Evolutionary conservation across 2,888 invertebrate species (phyloP).

Genomic region (Seira sanloemensis): DNA sequence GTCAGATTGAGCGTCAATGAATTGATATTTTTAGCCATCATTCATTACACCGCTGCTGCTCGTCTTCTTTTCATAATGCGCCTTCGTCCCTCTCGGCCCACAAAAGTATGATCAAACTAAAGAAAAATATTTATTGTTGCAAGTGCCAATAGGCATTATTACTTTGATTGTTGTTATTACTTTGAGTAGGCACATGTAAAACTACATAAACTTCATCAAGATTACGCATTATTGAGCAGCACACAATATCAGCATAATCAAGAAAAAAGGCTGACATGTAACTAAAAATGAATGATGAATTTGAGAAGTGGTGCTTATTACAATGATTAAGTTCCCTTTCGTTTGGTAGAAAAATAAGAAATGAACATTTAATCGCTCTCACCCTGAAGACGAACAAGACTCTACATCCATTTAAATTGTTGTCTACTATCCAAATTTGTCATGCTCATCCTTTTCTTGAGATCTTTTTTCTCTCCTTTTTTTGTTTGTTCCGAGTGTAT

Average conservation of each 20-base stretch:
- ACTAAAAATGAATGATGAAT: conserved; percentile 59
- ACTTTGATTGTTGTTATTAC: conserved; percentile 25
- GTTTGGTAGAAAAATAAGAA: conserved; percentile 23
- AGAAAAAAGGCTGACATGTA: conserved; percentile 50
- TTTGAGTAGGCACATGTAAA: neutral
- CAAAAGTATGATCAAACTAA: conserved; percentile 5
- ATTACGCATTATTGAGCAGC: neutral
- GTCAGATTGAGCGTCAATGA: neutral
- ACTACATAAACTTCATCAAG: conserved; percentile 2
- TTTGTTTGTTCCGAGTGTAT: conserved; percentile 7
- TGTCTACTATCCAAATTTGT: conserved; percentile 6
- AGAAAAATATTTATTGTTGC: conserved; percentile 26
- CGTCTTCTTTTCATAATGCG: conserved; percentile 31
- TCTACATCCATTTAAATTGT: conserved; percentile 1
- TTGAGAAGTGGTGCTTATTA: conserved; percentile 61
- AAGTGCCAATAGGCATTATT: conserved; percentile 39
- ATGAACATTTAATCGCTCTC: conserved; percentile 32
- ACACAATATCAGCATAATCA: conserved; percentile 43
- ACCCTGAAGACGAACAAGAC: conserved; percentile 6
- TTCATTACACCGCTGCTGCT: conserved; percentile 14
- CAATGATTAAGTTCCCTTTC: conserved; percentile 38
- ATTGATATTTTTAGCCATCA: neutral
- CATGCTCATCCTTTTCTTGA: conserved; percentile 8
- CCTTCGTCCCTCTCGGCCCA: conserved; percentile 24
- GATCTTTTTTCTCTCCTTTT: neutral